A percentile compares a stretch with the other conserved stretches of the same genome.
phyloP scores from a whole-genome alignment of 2,113 vertebrate species.

The Pachyramphus minor region DNA sequence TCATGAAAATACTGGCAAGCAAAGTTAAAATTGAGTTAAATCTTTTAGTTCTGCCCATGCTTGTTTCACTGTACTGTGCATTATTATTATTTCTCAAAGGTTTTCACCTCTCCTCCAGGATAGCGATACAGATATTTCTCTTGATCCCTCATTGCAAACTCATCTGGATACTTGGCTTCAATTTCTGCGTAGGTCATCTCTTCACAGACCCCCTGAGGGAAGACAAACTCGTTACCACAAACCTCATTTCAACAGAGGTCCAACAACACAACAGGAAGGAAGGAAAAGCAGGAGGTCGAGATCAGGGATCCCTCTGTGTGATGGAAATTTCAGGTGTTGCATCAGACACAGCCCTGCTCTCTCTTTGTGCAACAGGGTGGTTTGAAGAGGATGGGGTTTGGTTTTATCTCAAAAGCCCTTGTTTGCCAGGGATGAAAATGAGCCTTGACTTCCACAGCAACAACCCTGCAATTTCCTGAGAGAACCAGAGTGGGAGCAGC shows the following conservation, averaged over 20 bases:
- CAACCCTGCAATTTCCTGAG: not conserved
- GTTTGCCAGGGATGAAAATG: not conserved
- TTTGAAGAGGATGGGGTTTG: not conserved
- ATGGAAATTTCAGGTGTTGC: accelerated
- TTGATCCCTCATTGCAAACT: slow-evolving; percentile 93
- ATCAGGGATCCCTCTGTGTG: not conserved
- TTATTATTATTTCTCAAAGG: accelerated
- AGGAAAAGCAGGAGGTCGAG: not conserved
- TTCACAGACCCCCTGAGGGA: slow-evolving; percentile 90
- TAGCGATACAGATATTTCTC: slow-evolving; percentile 98
- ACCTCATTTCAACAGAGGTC: not conserved
- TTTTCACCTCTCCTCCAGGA: slow-evolving; percentile 92
- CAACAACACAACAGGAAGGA: accelerated
- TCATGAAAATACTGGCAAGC: accelerated
- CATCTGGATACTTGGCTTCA: slow-evolving; percentile 86
- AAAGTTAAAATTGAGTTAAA: not conserved
- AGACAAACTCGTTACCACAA: not conserved
- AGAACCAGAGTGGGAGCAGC: not conserved
- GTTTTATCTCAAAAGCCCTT: not conserved
- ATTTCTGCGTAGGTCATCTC: slow-evolving; percentile 96
- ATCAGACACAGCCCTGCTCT: not conserved
- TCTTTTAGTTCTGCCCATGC: accelerated
- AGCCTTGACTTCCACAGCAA: not conserved
- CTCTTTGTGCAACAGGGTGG: not conserved
- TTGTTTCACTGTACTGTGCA: accelerated